phyloP scores from a whole-genome alignment of 2,797 vertebrate species.

The Sparidentex hasta region DNA sequence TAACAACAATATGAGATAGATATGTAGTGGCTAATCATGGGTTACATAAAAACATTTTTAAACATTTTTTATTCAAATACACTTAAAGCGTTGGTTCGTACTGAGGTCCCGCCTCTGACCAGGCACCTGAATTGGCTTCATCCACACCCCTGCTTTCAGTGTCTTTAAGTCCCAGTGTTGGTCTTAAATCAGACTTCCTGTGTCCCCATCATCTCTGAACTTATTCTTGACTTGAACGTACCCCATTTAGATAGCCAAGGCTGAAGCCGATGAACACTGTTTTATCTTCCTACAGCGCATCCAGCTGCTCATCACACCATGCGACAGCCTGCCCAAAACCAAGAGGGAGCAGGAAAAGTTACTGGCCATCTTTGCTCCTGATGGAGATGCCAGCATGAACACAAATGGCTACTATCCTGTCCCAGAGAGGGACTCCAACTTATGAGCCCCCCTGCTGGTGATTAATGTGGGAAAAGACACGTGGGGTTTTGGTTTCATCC shows the following conservation, averaged over 20 bases:
- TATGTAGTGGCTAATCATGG: too few species aligned
- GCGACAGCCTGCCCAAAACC: conserved; percentile 82
- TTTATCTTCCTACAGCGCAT: conserved; percentile 75
- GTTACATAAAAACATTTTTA: too few species aligned
- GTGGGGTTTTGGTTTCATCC: neutral
- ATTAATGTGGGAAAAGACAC: conserved; percentile 14
- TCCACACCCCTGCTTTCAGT: too few species aligned
- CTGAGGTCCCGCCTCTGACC: too few species aligned
- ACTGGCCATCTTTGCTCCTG: conserved; percentile 80
- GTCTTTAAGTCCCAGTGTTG: neutral
- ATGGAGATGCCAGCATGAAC: conserved; percentile 45
- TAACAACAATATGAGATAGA: too few species aligned
- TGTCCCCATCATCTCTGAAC: neutral
- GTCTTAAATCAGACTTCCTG: neutral
- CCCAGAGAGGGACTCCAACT: conserved; percentile 77
- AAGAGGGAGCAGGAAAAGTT: conserved; percentile 83
- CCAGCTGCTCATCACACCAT: conserved; percentile 78
- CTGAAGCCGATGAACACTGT: neutral
- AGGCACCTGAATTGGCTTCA: too few species aligned
- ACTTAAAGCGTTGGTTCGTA: too few species aligned
- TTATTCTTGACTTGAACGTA: neutral
- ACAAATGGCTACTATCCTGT: conserved; percentile 77
- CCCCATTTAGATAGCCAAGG: neutral
- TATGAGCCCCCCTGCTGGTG: conserved; percentile 60
- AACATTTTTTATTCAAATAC: too few species aligned